Conservation (phyloP, 1,140 invertebrate species). For the Brachionus rubens region DNA sequence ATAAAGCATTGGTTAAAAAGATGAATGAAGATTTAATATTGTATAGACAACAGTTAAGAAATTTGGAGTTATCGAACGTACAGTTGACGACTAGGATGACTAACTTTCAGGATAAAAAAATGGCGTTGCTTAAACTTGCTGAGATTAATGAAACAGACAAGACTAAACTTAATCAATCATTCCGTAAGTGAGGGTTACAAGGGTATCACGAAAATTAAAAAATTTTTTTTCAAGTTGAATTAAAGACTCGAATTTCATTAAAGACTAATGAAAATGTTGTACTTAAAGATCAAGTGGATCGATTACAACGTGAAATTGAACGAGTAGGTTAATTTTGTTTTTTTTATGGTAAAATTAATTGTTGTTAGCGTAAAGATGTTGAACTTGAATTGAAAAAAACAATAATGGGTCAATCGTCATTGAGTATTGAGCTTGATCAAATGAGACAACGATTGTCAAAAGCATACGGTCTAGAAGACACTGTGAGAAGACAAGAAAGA, state of each 20-base stretch:
- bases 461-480: constrained; percentile 38
- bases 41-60: constrained; percentile 29
- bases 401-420: not conserved
- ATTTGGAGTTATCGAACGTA: not conserved
- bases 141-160: constrained; percentile 42
- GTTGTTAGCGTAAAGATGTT: constrained; percentile 14
- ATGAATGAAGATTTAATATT: constrained; percentile 29
- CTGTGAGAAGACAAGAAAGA: constrained; percentile 43
- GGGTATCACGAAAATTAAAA: not conserved
- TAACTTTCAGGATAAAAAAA: constrained; percentile 43
- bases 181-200: not conserved
- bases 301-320: constrained; percentile 7
- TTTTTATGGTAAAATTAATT: not conserved
- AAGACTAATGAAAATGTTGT: constrained; percentile 46
- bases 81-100: constrained; percentile 23
- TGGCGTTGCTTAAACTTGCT: constrained; percentile 10
- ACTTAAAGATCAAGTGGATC: constrained; percentile 32
- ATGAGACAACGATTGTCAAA: constrained; percentile 1
- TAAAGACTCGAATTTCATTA: constrained; percentile 1
- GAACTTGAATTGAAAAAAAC: constrained; percentile 7
- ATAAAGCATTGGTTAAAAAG: not conserved
- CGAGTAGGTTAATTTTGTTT: not conserved
- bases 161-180: constrained; percentile 14
- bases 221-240: constrained; percentile 24
- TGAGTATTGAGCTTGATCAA: constrained; percentile 1